Percentiles rank a stretch among this genome's conserved stretches.
phyloP scores from a whole-genome alignment of 2,888 invertebrate species.

The Brenthis ino region DNA sequence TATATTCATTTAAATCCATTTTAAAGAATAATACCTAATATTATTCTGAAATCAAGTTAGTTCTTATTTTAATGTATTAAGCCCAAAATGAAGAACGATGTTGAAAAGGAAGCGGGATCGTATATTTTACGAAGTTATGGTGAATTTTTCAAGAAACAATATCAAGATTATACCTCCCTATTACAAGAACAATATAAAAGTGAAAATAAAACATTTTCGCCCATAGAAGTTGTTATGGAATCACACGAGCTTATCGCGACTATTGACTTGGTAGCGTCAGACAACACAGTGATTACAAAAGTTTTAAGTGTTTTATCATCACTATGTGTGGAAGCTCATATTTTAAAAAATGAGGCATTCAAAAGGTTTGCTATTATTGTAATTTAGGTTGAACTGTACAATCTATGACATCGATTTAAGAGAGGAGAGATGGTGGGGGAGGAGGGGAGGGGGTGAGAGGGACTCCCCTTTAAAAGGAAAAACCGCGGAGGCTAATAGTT shows the following conservation, averaged over 20 bases:
- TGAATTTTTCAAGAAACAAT: constrained; percentile 72
- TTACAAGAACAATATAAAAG: constrained; percentile 52
- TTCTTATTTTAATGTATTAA: background rate
- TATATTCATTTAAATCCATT: too few species aligned
- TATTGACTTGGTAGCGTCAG: constrained; percentile 88
- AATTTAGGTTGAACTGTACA: too few species aligned
- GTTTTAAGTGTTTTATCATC: constrained; percentile 90
- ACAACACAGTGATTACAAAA: constrained; percentile 91
- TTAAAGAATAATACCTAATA: background rate
- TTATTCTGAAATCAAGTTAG: background rate
- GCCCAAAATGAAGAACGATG: constrained; percentile 58
- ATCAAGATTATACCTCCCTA: constrained; percentile 58
- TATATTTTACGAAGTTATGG: constrained; percentile 69
- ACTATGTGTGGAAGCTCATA: constrained; percentile 88
- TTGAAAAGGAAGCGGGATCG: constrained; percentile 71
- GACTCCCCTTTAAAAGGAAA: too few species aligned
- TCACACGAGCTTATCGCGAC: constrained; percentile 85
- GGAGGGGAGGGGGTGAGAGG: too few species aligned
- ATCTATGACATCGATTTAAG: too few species aligned
- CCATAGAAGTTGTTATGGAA: constrained; percentile 62
- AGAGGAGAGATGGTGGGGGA: too few species aligned
- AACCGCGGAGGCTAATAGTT: too few species aligned
- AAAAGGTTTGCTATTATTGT: constrained; percentile 61
- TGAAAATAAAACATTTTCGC: constrained; percentile 65
- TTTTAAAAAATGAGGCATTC: constrained; percentile 85